Base-by-base conservation (phyloP, 1,140 invertebrate species). In the Drosophila pectinifera region DNA sequence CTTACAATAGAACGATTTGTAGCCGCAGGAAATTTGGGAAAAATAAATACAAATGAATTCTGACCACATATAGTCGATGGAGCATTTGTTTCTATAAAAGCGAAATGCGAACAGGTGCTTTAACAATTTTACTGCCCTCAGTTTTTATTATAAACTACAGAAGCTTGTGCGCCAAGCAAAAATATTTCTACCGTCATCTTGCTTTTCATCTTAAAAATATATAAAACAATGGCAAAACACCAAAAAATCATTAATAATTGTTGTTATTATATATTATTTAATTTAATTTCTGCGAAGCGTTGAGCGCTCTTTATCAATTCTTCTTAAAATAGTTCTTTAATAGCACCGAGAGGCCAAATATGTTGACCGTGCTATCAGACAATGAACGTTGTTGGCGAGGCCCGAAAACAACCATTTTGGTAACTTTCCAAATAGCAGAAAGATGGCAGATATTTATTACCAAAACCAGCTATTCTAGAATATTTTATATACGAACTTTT, bases 261-360 rank as follows among this genome's bases (percentile, higher is more conserved):
- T 38, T n/a, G n/a, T n/a, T n/a, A n/a, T 6, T 1, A 34, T 51
- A 6, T 13, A 6, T 20, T 20, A 34, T 20, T 49, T 13, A 13
- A 31, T 7, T 20, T 5, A 14, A 20, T 20, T 51, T 20, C 34
- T 18, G 10, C n/a, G 20, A 4, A 4, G 4, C 20, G 2, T 45
- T n/a, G 13, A 7, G 5, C 18, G 24, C 3, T 10, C 16, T 51
- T 31, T 16, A 48, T 22, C 14, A 16, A 14, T 3, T 49, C 5
- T 18, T 63, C 34, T 49, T 49, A 22, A 64, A 64, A 67, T 64
- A 67, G 11, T 18, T 34, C 13, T 39, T 14, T 2, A 36, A 20
- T 68, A 43, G 31, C 28, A 28, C 36, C 53, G 42, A 54, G 16
- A 39, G 16, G 38, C 45, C 41, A 46, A 54, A 63, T 20, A 10